Evolutionary conservation across 2,888 invertebrate species (phyloP).

Genomic region (Chrysolina oricalcia): DNA sequence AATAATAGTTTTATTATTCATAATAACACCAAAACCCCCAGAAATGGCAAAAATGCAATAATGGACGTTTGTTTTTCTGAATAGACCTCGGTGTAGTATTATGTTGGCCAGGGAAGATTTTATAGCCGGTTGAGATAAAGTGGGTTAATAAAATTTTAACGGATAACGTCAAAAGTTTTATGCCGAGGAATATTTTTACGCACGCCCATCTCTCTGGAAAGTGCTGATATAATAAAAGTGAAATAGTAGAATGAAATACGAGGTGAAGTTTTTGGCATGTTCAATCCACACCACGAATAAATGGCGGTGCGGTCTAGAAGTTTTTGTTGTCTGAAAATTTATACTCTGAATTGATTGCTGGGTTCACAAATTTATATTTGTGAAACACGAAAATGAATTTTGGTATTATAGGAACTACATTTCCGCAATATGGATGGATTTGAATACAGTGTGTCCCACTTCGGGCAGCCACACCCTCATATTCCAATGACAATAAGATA

Average conservation of each 20-base stretch:
- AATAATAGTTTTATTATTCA: no score
- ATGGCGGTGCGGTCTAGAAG: background rate
- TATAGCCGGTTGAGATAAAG: constrained; percentile 9
- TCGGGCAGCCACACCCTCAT: no score
- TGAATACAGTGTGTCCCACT: no score
- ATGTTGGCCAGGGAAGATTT: constrained; percentile 8
- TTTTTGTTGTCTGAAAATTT: background rate
- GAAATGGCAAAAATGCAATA: no score
- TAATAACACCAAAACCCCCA: no score
- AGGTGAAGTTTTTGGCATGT: constrained; percentile 7
- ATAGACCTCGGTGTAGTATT: background rate
- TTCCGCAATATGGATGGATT: no score
- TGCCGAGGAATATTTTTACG: constrained; percentile 10
- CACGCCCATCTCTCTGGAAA: background rate
- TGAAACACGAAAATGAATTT: no score
- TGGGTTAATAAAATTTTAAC: constrained; percentile 19
- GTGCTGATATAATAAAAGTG: constrained; percentile 19
- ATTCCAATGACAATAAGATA: no score
- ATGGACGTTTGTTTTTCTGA: constrained; percentile 9
- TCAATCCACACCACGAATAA: constrained; percentile 3
- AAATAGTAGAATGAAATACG: constrained; percentile 15
- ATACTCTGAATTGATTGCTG: background rate
- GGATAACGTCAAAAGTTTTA: constrained; percentile 11
- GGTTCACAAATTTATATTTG: no score
- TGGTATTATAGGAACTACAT: no score